Evolutionary conservation across 2,888 invertebrate species (phyloP).

Genomic region (Pachydiplax longipennis): DNA sequence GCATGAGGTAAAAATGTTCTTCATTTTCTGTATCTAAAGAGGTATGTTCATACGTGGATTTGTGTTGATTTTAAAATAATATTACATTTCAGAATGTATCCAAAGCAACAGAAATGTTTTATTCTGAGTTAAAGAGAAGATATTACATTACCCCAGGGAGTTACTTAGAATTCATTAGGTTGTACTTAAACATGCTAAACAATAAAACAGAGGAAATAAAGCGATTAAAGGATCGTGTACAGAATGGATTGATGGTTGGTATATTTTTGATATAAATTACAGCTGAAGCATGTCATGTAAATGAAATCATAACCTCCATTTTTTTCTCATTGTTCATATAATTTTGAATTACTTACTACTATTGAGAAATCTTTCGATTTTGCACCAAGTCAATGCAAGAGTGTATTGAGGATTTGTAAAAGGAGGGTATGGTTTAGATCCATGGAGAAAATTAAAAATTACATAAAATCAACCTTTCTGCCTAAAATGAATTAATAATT

Average conservation of each 20-base stretch:
- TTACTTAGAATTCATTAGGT: conserved; percentile 83
- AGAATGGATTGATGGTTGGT: conserved; percentile 72
- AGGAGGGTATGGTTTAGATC: too few species aligned
- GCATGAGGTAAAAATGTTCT: conserved; percentile 66
- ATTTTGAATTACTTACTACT: too few species aligned
- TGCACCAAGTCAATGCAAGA: too few species aligned
- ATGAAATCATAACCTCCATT: too few species aligned
- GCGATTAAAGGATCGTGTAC: conserved; percentile 71
- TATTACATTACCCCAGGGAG: conserved; percentile 93
- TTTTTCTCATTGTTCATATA: too few species aligned
- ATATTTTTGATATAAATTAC: conserved; percentile 51
- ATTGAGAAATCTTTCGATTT: too few species aligned
- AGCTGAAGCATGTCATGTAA: too few species aligned
- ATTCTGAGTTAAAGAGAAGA: conserved; percentile 81
- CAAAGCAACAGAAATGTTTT: conserved; percentile 77
- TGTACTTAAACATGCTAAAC: conserved; percentile 74
- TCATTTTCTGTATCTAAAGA: neutral
- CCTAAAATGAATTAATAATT: too few species aligned
- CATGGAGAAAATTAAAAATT: too few species aligned
- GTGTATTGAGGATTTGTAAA: too few species aligned
- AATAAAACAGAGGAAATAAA: conserved; percentile 75
- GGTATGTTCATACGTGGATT: neutral
- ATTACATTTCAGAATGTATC: conserved; percentile 72
- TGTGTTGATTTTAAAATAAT: conserved; percentile 15
- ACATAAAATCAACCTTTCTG: too few species aligned